Base-by-base conservation (phyloP, 2,797 vertebrate species). In the Myotis pilosus region DNA sequence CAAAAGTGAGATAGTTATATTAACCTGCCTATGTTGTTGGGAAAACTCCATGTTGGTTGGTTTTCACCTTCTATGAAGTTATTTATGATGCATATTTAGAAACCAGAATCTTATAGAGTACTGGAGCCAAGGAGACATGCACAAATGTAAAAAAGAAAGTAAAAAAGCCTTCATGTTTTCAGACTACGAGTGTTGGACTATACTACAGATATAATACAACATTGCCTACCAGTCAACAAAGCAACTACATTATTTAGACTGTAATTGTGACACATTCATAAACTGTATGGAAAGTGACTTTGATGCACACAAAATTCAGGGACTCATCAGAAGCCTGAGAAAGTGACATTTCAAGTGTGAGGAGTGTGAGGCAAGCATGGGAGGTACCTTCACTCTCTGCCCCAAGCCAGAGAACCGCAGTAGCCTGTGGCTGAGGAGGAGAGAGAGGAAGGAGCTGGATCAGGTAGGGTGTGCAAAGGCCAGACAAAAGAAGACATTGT, bases 41-140 rank as follows among this genome's bases (percentile, higher is more conserved):
- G 98, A 97, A 97, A 97, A 97, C 98, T 97, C 97, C 97, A 62
- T 93, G 78, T 55, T 68, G n/a, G 72, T 74, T 78, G 49, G 19
- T 86, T 87, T 95, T 89, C 91, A 82, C 87, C 95, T 95, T 87
- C 82, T 91, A 6, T 25, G 8, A 49, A 95, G 66, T 30, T 80
- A 79, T 92, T 97, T 89, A 90, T 94, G 91, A 51, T 41, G 30
- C 68, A 49, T 88, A 51, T 66, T 87, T n/a, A 91, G 87, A 97
- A 92, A 72, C 28, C 12, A 66, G 69, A 75, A 69, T 95, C 92
- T 92, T 74, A 12, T 25, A 64, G 36, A 49, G 15, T 33, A 36
- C 6, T 30, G 20, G 49, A 19, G 23, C 33, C 78, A 69, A 55
- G 53, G 64, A 57, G 38, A 33, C 71, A 36, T 25, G 64, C 16